Evolutionary conservation across 2,113 vertebrate genomes (phyloP), one percentile per base, ranked within the genome.

Genomic region (Uria aalge): DNA sequence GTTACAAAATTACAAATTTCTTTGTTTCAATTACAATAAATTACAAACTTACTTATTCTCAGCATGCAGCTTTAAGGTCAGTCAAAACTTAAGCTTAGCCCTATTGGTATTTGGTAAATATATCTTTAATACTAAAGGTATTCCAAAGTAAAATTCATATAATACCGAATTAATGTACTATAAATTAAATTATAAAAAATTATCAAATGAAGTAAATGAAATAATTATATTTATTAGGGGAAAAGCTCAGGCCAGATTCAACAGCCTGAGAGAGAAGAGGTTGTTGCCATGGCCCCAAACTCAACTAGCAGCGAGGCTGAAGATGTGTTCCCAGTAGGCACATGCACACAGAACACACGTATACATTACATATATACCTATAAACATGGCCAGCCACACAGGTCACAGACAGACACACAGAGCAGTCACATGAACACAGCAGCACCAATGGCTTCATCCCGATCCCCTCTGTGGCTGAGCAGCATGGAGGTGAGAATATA

Each of bases 311-410:
- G 62, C 2, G 2, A 57, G 27, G 23, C 73, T 57, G 41, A 80
- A 62, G 57, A 9, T 2, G 1, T n/a, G 7, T 64, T 89, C n/a
- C 15, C 8, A 16, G 15, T 55, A 40, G 55, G n/a, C 48, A 76
- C 11, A 20, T 1, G 6, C 29, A 43, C 34, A 29, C 5, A 41
- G 11, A 74, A 14, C 18, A n/a, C 24, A 32, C 1, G 0, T 14
- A 27, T 12, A 23, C 20, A 47, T 53, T 57, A 22, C 26, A 34
- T 23, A n/a, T 9, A 27, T 71, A 63, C 24, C 34, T 57, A 2
- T 24, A 38, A 10, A 45, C 5, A 10, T 53, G 48, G 67, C 22
- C 32, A 47, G 13, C 10, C 22, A 48, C 40, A 38, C 45, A 41
- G 55, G 15, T 62, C 47, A 52, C 41, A 69, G 40, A 6, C 14